Evolutionary conservation across 2,797 vertebrate genomes (phyloP), one percentile per base, ranked within the genome.

Genomic region (Scleropages formosus): DNA sequence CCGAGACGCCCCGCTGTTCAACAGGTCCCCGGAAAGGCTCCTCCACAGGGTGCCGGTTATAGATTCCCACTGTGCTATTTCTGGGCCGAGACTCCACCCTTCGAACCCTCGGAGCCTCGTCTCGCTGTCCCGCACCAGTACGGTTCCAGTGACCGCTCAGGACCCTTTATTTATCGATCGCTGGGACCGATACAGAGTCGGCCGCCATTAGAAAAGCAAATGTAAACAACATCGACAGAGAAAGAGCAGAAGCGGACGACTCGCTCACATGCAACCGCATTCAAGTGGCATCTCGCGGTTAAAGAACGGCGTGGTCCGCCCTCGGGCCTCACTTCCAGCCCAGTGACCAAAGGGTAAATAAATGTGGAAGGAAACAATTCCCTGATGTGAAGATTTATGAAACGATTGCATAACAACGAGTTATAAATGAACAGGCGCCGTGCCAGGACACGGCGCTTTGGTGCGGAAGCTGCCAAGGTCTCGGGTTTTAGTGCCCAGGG

Each of bases 21-120:
- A 15, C 27, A 12, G 44, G 66, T 12, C 20, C 9, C 46, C 72
- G 20, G 61, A 66, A 16, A 26, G 61, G 53, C 10, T 46, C 59
- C 76, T 76, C 84, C 80, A 86, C 85, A 88, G 85, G 88, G 82
- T 82, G 82, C 74, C 83, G 80, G 84, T 83, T 80, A 82, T 81
- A 81, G 72, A 83, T 83, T 86, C 73, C 77, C 79, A 74, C 51
- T 84, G 77, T 77, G 81, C 78, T 87, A 86, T 88, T 86, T 86
- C 87, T 87, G 85, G 83, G 51, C 69, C 76, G 74, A 80, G 16
- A 68, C 70, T 81, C 82, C 72, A 65, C 31, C 70, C 7, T 66
- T 74, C 68, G 76, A 67, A 72, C 68, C 59, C 70, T 79, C n/a
- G n/a, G n/a, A n/a, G n/a, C n/a, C n/a, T n/a, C n/a, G n/a, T n/a